Base-by-base conservation (phyloP, 2,797 vertebrate species). In the Pyrrhura leucotis region DNA sequence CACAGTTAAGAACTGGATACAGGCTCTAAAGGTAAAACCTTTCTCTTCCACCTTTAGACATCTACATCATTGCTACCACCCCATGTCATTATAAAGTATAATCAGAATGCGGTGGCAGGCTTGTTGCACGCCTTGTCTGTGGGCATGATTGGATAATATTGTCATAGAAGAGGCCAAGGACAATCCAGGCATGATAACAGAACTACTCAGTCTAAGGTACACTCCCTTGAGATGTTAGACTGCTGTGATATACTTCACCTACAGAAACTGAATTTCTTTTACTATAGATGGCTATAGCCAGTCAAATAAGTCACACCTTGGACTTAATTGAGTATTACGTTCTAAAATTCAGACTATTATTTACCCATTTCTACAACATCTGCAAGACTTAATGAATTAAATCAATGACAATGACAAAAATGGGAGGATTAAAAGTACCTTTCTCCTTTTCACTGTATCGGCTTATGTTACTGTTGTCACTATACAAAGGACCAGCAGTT, bases 361-460 rank as follows among this genome's bases (percentile, higher is more conserved):
- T 79, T 65, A 51, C 37, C 50, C 14, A 3, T 18, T 53, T 87
- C 61, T 89, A 88, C 42, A 86, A 78, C 25, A 92, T 61, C 37
- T 73, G 25, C 45, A 75, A 79, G 61, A 83, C 9, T 35, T 54
- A 58, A 65, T 14, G 1, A 39, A 93, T 53, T 81, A 85, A 78
- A 92, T 45, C 56, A 93, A 80, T 23, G 12, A 31, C 47, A 23
- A 37, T n/a, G 47, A 71, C 6, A 92, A n/a, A 95, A 90, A 88
- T 12, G 26, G 56, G 68, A 88, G 59, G 16, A n/a, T 23, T 51
- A 40, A 12, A 96, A 95, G 85, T 97, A 99, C 99, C 99, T 99
- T 99, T 99, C 94, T 99, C 99, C 93, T 99, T 99, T 90, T 99
- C 99, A 51, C 99, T 99, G 98, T 99, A 99, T 97, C 99, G 99